phyloP scores from a whole-genome alignment of 2,888 invertebrate species.

The Caenorhabditis wallacei region DNA sequence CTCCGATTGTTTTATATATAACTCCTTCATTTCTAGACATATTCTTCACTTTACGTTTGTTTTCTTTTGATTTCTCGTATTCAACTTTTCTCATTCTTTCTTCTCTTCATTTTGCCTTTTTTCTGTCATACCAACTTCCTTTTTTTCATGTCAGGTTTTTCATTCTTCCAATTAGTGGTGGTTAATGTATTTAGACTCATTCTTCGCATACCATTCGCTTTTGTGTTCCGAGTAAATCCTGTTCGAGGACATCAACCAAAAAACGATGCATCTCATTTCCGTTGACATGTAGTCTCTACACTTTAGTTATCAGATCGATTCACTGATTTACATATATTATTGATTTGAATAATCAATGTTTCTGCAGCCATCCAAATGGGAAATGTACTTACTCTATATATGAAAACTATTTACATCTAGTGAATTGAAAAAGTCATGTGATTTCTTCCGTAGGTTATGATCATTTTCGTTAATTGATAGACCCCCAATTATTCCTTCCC shows the following conservation, averaged over 20 bases:
- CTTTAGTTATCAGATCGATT: conserved; percentile 17
- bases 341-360: background rate
- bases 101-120: conserved; percentile 15
- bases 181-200: conserved; percentile 63
- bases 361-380: no score
- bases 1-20: conserved; percentile 11
- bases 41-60: background rate
- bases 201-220: conserved; percentile 54
- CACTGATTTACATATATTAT: background rate
- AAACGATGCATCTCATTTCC: conserved; percentile 57
- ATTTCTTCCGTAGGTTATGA: no score
- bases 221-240: conserved; percentile 58
- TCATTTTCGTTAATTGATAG: no score
- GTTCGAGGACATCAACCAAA: conserved; percentile 51
- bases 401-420: no score
- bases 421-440: no score
- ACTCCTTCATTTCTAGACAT: conserved; percentile 4
- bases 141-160: conserved; percentile 51
- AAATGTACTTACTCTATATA: no score
- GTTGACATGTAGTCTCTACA: conserved; percentile 5
- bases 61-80: conserved; percentile 8
- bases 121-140: conserved; percentile 34
- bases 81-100: conserved; percentile 17
- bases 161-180: conserved; percentile 48
- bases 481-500: no score